These are phyloP conservation scores for Emmelina monodactyla DNA, from an alignment of 2,888 invertebrate genomes.

Conservation along the genomic window DNA sequence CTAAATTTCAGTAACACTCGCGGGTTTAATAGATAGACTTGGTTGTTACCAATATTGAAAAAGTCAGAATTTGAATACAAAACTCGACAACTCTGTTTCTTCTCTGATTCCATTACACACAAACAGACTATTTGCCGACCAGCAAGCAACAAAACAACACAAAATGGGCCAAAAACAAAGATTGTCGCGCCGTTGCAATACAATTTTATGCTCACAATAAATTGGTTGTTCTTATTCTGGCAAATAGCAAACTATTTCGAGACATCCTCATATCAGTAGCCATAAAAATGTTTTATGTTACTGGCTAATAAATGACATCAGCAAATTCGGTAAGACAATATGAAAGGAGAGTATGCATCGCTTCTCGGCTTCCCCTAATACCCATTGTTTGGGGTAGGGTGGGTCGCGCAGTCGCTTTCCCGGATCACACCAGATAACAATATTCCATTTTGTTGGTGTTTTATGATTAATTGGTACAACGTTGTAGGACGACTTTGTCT, in stretches of 20 bases:
- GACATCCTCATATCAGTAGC: constrained; percentile 50
- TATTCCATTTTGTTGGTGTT: constrained; percentile 38
- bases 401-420: constrained; percentile 49
- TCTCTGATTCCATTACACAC: too few relatives aligned
- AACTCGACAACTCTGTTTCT: too few relatives aligned
- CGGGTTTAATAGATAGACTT: too few relatives aligned
- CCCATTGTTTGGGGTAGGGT: constrained; percentile 54
- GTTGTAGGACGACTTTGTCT: too few relatives aligned
- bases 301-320: constrained; percentile 66
- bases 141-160: constrained; percentile 13
- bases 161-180: constrained; percentile 5
- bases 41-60: too few relatives aligned
- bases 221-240: constrained; percentile 47
- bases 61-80: too few relatives aligned
- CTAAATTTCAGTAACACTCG: too few relatives aligned
- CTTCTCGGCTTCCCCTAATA: constrained; percentile 41
- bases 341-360: constrained; percentile 52
- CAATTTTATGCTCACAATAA: constrained; percentile 55
- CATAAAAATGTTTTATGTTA: constrained; percentile 67
- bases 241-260: constrained; percentile 42
- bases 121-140: constrained; percentile 13
- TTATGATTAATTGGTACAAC: constrained; percentile 1
- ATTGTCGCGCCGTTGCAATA: constrained; percentile 23
- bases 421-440: constrained; percentile 37
- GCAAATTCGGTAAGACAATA: constrained; percentile 65